Evolutionary conservation across 2,888 invertebrate genomes (phyloP).

Genomic region (Mythimna lalbum): DNA sequence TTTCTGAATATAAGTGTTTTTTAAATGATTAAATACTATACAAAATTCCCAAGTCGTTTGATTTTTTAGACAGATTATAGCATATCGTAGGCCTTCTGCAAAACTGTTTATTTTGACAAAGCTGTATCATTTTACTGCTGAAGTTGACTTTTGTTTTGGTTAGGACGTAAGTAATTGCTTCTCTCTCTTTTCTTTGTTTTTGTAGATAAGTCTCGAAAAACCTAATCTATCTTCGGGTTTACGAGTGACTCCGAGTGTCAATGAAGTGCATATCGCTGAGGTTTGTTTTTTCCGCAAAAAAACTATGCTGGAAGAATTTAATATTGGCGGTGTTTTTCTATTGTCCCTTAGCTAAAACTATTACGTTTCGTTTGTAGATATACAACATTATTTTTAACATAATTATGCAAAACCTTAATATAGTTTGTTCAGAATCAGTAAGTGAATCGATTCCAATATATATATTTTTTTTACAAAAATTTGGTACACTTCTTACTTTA

Average conservation of each 20-base stretch:
- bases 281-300: background rate
- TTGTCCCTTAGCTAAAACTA: background rate
- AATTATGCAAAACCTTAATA: no score
- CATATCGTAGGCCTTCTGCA: constrained; percentile 20
- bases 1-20: no score
- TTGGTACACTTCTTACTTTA: no score
- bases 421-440: no score
- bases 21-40: no score
- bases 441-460: no score
- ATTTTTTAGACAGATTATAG: background rate
- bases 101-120: background rate
- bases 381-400: no score
- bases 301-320: background rate
- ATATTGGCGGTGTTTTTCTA: background rate
- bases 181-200: constrained; percentile 35
- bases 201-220: constrained; percentile 30
- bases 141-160: constrained; percentile 57
- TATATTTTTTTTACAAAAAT: no score
- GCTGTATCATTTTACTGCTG: constrained; percentile 64
- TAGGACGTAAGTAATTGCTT: constrained; percentile 49
- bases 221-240: constrained; percentile 20
- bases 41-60: no score
- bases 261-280: background rate
- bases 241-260: background rate
- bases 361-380: no score